phyloP scores from a whole-genome alignment of 2,113 vertebrate species.

The Phycodurus eques region DNA sequence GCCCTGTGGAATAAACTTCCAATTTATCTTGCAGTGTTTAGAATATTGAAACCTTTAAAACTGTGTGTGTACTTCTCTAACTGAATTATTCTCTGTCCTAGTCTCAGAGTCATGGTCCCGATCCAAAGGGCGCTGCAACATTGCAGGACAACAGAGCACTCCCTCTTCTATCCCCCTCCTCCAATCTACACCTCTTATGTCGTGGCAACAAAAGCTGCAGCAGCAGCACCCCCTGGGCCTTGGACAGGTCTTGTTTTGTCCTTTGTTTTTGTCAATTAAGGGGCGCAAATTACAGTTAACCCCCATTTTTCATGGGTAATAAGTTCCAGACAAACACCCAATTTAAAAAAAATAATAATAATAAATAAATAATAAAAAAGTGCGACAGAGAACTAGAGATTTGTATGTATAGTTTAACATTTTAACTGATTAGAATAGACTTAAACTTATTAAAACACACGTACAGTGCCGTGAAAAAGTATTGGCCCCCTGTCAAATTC shows the following conservation, averaged over 20 bases:
- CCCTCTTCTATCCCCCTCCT: slow-evolving; percentile 72
- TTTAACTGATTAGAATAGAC: too few relatives aligned
- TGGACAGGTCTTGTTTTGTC: slow-evolving; percentile 80
- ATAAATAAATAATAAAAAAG: too few relatives aligned
- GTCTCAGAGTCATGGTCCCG: slow-evolving; percentile 82
- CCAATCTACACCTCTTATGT: slow-evolving; percentile 72
- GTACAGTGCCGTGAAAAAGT: too few relatives aligned
- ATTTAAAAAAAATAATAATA: too few relatives aligned
- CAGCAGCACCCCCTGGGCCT: slow-evolving; percentile 81
- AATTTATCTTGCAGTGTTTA: not conserved
- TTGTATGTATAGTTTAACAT: too few relatives aligned
- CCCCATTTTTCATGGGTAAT: too few relatives aligned
- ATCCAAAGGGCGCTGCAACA: slow-evolving; percentile 82
- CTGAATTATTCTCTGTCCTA: slow-evolving; percentile 18
- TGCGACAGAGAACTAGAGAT: too few relatives aligned
- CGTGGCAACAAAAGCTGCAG: slow-evolving; percentile 81
- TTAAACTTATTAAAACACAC: too few relatives aligned
- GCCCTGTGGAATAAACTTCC: slow-evolving; percentile 9
- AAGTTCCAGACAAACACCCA: too few relatives aligned
- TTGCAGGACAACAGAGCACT: slow-evolving; percentile 77
- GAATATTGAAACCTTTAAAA: too few relatives aligned
- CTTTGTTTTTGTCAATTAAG: not conserved
- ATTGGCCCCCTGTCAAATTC: too few relatives aligned
- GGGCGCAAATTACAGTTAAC: not conserved
- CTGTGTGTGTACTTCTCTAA: not conserved